phyloP scores from a whole-genome alignment of 2,888 invertebrate genomes.

The Lasioglossum leucozonium region DNA sequence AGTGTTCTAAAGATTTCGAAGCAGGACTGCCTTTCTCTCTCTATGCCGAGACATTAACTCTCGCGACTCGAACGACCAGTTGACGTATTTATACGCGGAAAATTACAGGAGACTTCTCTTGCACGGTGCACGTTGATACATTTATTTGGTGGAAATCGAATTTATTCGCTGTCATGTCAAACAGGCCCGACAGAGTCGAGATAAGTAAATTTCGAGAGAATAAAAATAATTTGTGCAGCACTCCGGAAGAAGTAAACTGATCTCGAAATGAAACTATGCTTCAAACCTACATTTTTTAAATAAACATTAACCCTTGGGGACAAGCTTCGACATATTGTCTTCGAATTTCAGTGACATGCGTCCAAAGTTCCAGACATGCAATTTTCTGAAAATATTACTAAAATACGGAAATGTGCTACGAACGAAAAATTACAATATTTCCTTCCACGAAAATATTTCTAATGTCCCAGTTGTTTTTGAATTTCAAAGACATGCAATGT shows the following conservation, averaged over 20 bases:
- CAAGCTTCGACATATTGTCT: too few relatives aligned
- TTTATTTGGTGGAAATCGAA: constrained; percentile 29
- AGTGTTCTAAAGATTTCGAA: background rate
- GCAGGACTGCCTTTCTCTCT: background rate
- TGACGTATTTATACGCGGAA: constrained; percentile 35
- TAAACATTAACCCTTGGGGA: too few relatives aligned
- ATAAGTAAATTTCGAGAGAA: background rate
- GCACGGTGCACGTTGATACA: background rate
- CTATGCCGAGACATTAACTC: constrained; percentile 19
- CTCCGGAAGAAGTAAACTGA: background rate
- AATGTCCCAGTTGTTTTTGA: too few relatives aligned
- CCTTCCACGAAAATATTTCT: too few relatives aligned
- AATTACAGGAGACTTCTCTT: background rate
- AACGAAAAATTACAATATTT: too few relatives aligned
- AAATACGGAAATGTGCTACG: too few relatives aligned
- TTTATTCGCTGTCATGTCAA: background rate
- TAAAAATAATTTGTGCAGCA: background rate
- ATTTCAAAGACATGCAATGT: too few relatives aligned
- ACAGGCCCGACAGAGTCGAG: background rate
- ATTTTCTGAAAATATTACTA: too few relatives aligned
- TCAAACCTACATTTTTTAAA: too few relatives aligned
- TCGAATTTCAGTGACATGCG: too few relatives aligned
- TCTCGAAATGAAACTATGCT: too few relatives aligned
- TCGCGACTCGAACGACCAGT: constrained; percentile 12
- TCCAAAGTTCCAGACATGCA: too few relatives aligned